Base-by-base conservation (phyloP, 2,888 invertebrate species). In the Pasiphila rectangulata region DNA sequence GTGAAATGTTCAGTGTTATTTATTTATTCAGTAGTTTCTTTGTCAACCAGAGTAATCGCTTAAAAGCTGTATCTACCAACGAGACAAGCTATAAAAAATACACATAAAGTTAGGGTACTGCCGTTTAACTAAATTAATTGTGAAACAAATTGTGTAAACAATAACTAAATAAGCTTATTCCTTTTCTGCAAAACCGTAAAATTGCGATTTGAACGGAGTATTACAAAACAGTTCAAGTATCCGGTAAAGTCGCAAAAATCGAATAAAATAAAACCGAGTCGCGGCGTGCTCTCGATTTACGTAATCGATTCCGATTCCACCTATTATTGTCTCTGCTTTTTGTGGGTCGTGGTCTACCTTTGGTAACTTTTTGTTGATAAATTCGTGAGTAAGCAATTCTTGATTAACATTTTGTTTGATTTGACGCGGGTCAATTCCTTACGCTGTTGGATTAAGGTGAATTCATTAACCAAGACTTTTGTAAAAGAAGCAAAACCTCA, bases 241-340 rank as follows among this genome's bases (percentile, higher is more conserved):
- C 92, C 91, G 54, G 44, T 30, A 43, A 56, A 54, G 53, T 57
- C 56, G 56, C 47, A 54, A 51, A 56, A 54, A 54, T 48, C 44
- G 44, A 64, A 63, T 57, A 47, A 59, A 52, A 51, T 59, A 59
- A 64, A 63, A 57, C 57, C 51, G 47, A 55, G 55, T 59, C 54
- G 61, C 54, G 56, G 67, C 72, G 70, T 71, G 76, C 46, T 67
- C 70, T 65, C 65, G 57, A 66, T 70, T 79, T 71, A 72, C 70
- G 75, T 69, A 79, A 79, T 64, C 64, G 59, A 68, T 71, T 67
- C 62, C 66, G 54, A 60, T 52, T 61, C 53, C 55, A 50, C 43
- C 55, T 54, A 57, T 63, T 59, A 66, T 70, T 73, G 67, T 73
- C 72, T 69, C 61, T 65, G 38, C 55, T 69, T 71, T 65, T 70